phyloP scores from a whole-genome alignment of 2,888 invertebrate genomes.

The Tenthredo notha region DNA sequence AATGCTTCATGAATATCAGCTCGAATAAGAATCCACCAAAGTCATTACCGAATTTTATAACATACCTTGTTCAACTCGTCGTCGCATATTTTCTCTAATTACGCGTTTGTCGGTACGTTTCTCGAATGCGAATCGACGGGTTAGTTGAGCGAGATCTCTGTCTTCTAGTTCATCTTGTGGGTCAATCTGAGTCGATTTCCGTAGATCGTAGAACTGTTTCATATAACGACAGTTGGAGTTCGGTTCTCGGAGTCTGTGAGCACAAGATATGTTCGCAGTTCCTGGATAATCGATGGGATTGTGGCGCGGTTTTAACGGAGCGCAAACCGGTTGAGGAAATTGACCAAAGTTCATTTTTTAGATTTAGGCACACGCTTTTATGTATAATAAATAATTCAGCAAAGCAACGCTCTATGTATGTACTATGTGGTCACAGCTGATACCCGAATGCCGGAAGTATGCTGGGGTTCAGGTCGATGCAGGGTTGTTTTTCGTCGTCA shows the following conservation, averaged over 20 bases:
- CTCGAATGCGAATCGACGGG: slow-evolving; percentile 63
- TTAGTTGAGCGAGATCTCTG: slow-evolving; percentile 59
- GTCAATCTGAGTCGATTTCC: slow-evolving; percentile 38
- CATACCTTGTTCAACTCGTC: slow-evolving; percentile 67
- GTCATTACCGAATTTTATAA: not conserved
- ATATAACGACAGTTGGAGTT: slow-evolving; percentile 54
- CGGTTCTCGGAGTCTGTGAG: slow-evolving; percentile 65
- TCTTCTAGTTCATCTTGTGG: slow-evolving; percentile 38
- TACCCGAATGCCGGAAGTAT: slow-evolving; percentile 11
- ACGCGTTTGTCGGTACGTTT: slow-evolving; percentile 63
- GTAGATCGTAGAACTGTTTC: slow-evolving; percentile 52
- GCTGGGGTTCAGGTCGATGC: slow-evolving; percentile 35
- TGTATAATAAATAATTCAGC: slow-evolving; percentile 20
- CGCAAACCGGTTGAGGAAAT: slow-evolving; percentile 55
- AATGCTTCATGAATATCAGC: not conserved
- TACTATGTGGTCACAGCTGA: slow-evolving; percentile 22
- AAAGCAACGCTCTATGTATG: not conserved
- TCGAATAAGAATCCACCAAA: not conserved
- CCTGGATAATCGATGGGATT: slow-evolving; percentile 63
- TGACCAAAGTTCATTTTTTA: slow-evolving; percentile 46
- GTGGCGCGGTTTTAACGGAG: slow-evolving; percentile 57
- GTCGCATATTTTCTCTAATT: slow-evolving; percentile 60
- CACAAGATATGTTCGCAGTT: slow-evolving; percentile 64
- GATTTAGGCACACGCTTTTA: slow-evolving; percentile 6
- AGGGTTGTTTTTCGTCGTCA: slow-evolving; percentile 33